These are phyloP conservation scores for Apostichopus leukothele DNA, from an alignment of 53 echinoderm and acorn worm genomes.

Conservation along the genomic window DNA sequence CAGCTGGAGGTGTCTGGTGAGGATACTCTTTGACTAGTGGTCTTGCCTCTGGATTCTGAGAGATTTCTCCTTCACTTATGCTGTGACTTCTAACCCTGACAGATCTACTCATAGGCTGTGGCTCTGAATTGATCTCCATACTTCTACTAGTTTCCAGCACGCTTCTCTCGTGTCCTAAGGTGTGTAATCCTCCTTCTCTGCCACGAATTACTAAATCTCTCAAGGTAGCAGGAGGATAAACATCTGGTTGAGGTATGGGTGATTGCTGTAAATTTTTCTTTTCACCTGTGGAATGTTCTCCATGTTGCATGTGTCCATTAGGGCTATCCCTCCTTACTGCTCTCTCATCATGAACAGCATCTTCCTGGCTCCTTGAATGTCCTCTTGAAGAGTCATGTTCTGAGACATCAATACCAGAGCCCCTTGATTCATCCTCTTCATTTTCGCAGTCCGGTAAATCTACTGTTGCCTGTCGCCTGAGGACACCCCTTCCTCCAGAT, in stretches of 20 bases:
- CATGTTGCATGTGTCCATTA: background rate
- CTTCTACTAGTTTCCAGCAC: conserved; percentile 7
- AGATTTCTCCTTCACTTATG: conserved; percentile 85
- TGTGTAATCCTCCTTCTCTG: conserved; percentile 22
- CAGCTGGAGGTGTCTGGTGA: conserved; percentile 42
- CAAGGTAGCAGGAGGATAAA: conserved; percentile 27
- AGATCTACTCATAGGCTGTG: conserved; percentile 45
- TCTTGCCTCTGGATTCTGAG: conserved; percentile 49
- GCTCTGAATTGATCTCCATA: conserved; percentile 41
- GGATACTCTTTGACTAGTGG: conserved; percentile 48
- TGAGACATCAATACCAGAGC: background rate
- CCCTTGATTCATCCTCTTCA: conserved; percentile 14
- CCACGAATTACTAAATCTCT: conserved; percentile 62
- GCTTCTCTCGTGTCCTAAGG: conserved; percentile 11
- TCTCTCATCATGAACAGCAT: background rate
- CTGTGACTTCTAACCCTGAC: conserved; percentile 82
- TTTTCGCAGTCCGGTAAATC: conserved; percentile 41
- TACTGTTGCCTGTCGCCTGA: conserved; percentile 42
- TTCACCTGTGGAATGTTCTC: conserved; percentile 19
- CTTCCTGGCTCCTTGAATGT: background rate
- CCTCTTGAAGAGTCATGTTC: background rate
- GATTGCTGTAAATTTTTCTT: background rate
- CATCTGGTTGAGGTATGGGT: background rate
- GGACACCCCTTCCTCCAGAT: conserved; percentile 39
- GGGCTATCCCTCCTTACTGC: background rate